phyloP scores from a whole-genome alignment of 2,888 invertebrate genomes.

The Ophion obscuratus region DNA sequence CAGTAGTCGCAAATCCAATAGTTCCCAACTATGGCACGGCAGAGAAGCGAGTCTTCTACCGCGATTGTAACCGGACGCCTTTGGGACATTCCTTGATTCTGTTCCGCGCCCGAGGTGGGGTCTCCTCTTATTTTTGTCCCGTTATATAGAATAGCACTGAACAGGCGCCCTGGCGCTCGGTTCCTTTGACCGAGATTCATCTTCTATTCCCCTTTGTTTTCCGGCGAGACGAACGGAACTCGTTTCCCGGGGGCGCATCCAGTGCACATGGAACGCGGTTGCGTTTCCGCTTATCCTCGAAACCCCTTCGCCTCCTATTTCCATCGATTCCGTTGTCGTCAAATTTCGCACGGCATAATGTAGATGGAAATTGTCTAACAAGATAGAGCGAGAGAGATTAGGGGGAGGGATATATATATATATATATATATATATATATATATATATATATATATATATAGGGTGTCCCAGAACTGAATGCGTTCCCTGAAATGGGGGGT shows the following conservation, averaged over 20 bases:
- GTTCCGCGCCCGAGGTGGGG: neutral
- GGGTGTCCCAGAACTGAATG: too few relatives aligned
- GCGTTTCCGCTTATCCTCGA: neutral
- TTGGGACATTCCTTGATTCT: slow-evolving; percentile 41
- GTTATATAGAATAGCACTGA: neutral
- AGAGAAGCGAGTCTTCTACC: slow-evolving; percentile 46
- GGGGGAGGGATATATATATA: too few relatives aligned
- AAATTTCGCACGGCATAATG: neutral
- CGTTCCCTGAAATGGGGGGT: too few relatives aligned
- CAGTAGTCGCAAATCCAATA: slow-evolving; percentile 36
- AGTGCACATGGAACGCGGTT: neutral
- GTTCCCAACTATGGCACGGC: slow-evolving; percentile 19
- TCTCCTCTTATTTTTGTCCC: slow-evolving; percentile 20
- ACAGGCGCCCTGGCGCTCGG: slow-evolving; percentile 7
- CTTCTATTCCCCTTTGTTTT: slow-evolving; percentile 5
- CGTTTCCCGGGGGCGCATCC: neutral
- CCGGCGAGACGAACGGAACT: neutral
- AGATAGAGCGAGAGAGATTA: too few relatives aligned
- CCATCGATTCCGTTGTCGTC: neutral
- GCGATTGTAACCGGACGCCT: slow-evolving; percentile 58
- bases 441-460: too few relatives aligned
- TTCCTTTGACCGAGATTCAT: slow-evolving; percentile 39
- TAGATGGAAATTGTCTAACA: neutral
- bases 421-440: too few relatives aligned
- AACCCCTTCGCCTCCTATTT: neutral